phyloP scores from a whole-genome alignment of 2,888 invertebrate genomes.

The Horisme vitalbata region DNA sequence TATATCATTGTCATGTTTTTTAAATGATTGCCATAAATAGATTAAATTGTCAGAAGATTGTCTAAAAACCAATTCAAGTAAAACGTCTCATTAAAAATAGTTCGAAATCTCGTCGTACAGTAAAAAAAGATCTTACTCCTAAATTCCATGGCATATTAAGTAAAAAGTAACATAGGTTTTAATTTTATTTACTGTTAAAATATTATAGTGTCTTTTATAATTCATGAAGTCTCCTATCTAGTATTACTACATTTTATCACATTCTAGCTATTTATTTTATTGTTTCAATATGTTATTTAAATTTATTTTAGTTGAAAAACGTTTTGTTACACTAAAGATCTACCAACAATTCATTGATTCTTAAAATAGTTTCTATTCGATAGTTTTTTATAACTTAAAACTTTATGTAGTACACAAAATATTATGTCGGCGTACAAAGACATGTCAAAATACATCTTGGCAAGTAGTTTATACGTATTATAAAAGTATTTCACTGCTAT shows the following conservation, averaged over 20 bases:
- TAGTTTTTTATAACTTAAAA: neutral
- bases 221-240: conserved; percentile 18
- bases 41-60: neutral
- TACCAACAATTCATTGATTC: neutral
- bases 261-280: conserved; percentile 24
- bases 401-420: neutral
- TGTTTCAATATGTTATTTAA: conserved; percentile 22
- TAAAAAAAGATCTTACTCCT: conserved; percentile 3
- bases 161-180: conserved; percentile 5
- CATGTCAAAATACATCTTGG: conserved; percentile 16
- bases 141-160: conserved; percentile 16
- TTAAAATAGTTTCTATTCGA: neutral
- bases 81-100: neutral
- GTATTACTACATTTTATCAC: conserved; percentile 25
- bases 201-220: conserved; percentile 16
- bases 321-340: conserved; percentile 4
- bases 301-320: conserved; percentile 12
- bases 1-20: too few relatives aligned
- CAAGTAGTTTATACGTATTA: conserved; percentile 14
- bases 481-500: conserved; percentile 3
- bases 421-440: neutral
- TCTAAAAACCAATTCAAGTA: neutral
- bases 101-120: neutral
- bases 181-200: conserved; percentile 16
- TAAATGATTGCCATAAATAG: too few relatives aligned